phyloP scores from a whole-genome alignment of 2,888 invertebrate species.

The Rhynchonema sp. region DNA sequence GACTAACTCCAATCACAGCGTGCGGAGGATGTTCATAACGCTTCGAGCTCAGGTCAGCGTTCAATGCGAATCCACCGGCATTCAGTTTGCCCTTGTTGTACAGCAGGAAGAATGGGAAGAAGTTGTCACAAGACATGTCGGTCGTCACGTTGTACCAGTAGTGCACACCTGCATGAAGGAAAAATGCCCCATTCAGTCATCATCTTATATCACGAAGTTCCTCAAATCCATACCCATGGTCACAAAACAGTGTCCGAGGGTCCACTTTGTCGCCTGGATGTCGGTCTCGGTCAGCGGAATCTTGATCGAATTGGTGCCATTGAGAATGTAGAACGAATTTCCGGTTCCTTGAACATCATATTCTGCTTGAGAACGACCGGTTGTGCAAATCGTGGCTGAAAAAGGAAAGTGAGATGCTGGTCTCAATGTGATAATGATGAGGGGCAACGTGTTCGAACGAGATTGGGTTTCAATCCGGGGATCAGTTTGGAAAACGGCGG shows the following conservation, averaged over 20 bases:
- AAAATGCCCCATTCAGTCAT: neutral
- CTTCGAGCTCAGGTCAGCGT: constrained; percentile 6
- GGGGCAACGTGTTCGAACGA: too few relatives aligned
- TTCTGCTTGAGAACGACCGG: constrained; percentile 15
- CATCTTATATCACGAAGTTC: neutral
- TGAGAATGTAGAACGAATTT: constrained; percentile 24
- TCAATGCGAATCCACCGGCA: constrained; percentile 20
- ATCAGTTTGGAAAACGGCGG: too few relatives aligned
- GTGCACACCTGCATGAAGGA: constrained; percentile 15
- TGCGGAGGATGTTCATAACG: constrained; percentile 11
- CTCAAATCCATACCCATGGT: constrained; percentile 23
- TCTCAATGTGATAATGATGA: too few relatives aligned
- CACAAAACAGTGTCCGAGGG: constrained; percentile 24
- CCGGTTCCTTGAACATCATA: constrained; percentile 21
- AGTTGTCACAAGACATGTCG: constrained; percentile 19
- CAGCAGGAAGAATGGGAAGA: constrained; percentile 22
- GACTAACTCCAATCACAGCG: constrained; percentile 6
- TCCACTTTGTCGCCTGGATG: constrained; percentile 20
- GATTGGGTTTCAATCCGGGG: too few relatives aligned
- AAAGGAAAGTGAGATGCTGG: too few relatives aligned
- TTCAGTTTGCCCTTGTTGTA: constrained; percentile 24
- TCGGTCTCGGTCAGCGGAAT: constrained; percentile 18
- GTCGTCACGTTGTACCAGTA: constrained; percentile 20
- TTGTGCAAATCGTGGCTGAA: constrained; percentile 22
- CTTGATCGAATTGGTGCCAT: constrained; percentile 18